Evolutionary conservation across 2,113 vertebrate genomes (phyloP), one percentile per base, ranked within the genome.

Genomic region (Paramisgurnus dabryanus): DNA sequence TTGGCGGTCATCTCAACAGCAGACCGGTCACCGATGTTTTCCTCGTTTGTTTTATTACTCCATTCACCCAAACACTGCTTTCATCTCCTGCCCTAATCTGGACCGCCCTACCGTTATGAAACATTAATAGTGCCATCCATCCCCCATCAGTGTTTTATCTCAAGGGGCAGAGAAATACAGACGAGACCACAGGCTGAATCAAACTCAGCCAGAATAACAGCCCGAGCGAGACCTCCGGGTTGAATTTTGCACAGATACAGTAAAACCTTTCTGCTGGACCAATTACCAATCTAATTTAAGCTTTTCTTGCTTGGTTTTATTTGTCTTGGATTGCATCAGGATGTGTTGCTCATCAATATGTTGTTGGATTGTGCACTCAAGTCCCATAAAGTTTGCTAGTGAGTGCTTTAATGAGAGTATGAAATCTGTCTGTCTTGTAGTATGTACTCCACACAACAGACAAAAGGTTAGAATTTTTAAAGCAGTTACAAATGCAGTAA

Each of bases 61-160:
- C 22, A 64, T 63, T 80, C 60, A 65, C 66, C 73, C 50, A 66
- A 70, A 41, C 57, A 76, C 65, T 71, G 27, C 49, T 65, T 80
- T 84, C 67, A 77, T 84, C 67, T 55, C 47, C 58, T 66, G 41
- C 49, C 61, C 64, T 67, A 9, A 76, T 57, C 34, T 49, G 71
- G 67, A 73, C 41, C 61, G 13, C 67, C 73, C 61, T 3, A 53
- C 55, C 17, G 13, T 80, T 65, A 73, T 72, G 67, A 81, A 84
- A 78, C 67, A 77, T 72, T 78, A 66, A 72, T 60, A n/a, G 27
- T 80, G 60, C 41, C 27, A 2, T 13, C 57, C 55, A 27, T 53
- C 40, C 67, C 41, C 73, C 27, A 17, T 47, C 70, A n/a, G 5
- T 60, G 70, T 64, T 71, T 69, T 39, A 60, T 70, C 64, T 27